Evolutionary conservation across 2,113 vertebrate genomes (phyloP).

Genomic region (Corythoichthys intestinalis): DNA sequence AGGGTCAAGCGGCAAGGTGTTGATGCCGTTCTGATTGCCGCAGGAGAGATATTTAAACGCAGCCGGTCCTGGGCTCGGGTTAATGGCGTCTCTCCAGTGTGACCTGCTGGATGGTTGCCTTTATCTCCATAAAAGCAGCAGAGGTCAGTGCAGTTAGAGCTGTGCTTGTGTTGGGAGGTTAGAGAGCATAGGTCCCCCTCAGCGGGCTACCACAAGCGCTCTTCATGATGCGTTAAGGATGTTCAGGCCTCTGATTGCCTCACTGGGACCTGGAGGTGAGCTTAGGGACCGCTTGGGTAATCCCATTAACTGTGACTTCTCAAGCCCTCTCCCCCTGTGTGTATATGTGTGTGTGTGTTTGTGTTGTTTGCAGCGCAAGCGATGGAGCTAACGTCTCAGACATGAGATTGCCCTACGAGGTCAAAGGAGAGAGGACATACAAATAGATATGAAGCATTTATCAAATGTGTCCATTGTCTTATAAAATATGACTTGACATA

Average conservation of each 20-base stretch:
- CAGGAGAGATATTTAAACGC: conserved; percentile 64
- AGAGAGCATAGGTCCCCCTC: conserved; percentile 71
- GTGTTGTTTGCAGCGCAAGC: conserved; percentile 36
- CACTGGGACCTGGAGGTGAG: conserved; percentile 74
- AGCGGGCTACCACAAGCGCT: conserved; percentile 69
- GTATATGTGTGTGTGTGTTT: conserved; percentile 27
- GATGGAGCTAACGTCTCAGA: conserved; percentile 35
- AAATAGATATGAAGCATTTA: conserved; percentile 62
- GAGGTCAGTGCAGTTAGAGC: conserved; percentile 72
- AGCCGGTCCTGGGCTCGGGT: conserved; percentile 50
- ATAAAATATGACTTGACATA: conserved; percentile 50
- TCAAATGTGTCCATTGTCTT: conserved; percentile 54
- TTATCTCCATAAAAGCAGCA: conserved; percentile 60
- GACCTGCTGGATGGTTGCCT: conserved; percentile 51
- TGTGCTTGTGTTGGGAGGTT: conserved; percentile 71
- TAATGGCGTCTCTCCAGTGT: conserved; percentile 65
- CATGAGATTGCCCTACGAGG: conserved; percentile 57
- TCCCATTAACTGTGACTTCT: conserved; percentile 78
- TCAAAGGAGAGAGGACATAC: conserved; percentile 60
- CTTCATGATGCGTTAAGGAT: conserved; percentile 69
- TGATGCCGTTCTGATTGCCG: conserved; percentile 58
- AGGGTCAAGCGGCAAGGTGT: conserved; percentile 60
- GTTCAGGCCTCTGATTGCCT: conserved; percentile 70
- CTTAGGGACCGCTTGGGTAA: conserved; percentile 74
- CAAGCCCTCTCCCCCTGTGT: conserved; percentile 39